phyloP scores from a whole-genome alignment of 2,888 invertebrate species.

The Yponomeuta malinellus region DNA sequence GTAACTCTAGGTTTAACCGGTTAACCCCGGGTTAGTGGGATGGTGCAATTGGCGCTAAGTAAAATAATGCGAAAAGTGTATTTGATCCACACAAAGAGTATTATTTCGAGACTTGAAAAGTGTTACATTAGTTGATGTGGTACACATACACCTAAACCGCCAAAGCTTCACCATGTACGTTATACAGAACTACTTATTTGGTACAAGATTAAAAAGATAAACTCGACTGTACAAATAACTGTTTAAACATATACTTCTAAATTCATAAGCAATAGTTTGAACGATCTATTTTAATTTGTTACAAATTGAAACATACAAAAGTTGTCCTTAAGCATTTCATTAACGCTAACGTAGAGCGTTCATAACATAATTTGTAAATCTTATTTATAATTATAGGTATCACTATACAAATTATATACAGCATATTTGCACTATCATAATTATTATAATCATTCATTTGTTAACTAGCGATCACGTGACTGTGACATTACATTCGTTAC shows the following conservation, averaged over 20 bases:
- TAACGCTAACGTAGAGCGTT: not conserved
- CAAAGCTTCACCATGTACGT: not conserved
- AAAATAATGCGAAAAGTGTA: too few relatives aligned
- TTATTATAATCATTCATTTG: not conserved
- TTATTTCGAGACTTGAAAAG: too few relatives aligned
- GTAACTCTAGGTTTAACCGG: too few relatives aligned
- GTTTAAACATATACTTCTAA: not conserved
- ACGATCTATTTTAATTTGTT: not conserved
- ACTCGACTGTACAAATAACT: not conserved
- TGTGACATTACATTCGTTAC: not conserved
- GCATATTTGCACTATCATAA: not conserved
- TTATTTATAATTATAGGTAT: not conserved
- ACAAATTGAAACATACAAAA: constrained; percentile 2
- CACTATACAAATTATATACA: not conserved
- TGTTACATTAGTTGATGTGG: too few relatives aligned
- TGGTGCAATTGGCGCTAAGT: too few relatives aligned
- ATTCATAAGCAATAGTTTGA: not conserved
- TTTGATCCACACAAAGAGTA: too few relatives aligned
- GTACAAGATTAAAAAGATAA: not conserved
- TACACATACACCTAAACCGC: too few relatives aligned
- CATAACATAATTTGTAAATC: not conserved
- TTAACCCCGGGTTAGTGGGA: too few relatives aligned
- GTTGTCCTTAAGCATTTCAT: not conserved
- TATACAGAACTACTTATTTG: not conserved
- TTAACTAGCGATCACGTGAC: not conserved